Conservation (phyloP, 2,888 invertebrate genomes). For the Rhaphigaster nebulosa region DNA sequence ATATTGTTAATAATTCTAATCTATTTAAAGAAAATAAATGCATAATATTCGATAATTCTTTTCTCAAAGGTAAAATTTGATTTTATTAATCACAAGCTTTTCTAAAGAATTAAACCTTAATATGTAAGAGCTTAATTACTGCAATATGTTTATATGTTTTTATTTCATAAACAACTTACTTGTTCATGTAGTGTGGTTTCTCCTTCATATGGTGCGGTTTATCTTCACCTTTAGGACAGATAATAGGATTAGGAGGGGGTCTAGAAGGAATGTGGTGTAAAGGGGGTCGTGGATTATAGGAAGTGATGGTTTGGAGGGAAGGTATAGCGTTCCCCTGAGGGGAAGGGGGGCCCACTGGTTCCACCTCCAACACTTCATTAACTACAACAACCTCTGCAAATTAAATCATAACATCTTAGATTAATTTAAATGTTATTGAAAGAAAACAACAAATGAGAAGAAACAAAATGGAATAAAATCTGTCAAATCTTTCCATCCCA, state of each 20-base stretch:
- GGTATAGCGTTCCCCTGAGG: slow-evolving; percentile 53
- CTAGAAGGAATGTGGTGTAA: slow-evolving; percentile 51
- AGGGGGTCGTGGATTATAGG: slow-evolving; percentile 42
- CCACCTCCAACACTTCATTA: slow-evolving; percentile 46
- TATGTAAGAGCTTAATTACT: neutral
- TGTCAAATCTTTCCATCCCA: neutral
- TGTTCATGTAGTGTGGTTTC: slow-evolving; percentile 54
- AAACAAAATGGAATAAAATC: neutral
- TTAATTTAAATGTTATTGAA: neutral
- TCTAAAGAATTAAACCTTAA: no score
- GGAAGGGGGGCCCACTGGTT: slow-evolving; percentile 47
- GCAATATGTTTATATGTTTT: no score
- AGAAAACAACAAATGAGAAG: neutral
- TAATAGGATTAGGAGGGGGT: slow-evolving; percentile 56
- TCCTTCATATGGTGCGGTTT: slow-evolving; percentile 57
- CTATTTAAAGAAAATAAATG: no score
- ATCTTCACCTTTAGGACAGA: slow-evolving; percentile 61
- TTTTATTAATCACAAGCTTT: no score
- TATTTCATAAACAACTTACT: slow-evolving; percentile 47
- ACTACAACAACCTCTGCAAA: slow-evolving; percentile 56
- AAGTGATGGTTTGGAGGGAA: slow-evolving; percentile 51
- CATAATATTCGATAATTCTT: no score
- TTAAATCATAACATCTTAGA: slow-evolving; percentile 53
- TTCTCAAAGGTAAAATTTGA: no score
- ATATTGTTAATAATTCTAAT: no score